These are phyloP conservation scores for Acleris literana DNA, from an alignment of 2,888 invertebrate genomes.

Conservation along the genomic window DNA sequence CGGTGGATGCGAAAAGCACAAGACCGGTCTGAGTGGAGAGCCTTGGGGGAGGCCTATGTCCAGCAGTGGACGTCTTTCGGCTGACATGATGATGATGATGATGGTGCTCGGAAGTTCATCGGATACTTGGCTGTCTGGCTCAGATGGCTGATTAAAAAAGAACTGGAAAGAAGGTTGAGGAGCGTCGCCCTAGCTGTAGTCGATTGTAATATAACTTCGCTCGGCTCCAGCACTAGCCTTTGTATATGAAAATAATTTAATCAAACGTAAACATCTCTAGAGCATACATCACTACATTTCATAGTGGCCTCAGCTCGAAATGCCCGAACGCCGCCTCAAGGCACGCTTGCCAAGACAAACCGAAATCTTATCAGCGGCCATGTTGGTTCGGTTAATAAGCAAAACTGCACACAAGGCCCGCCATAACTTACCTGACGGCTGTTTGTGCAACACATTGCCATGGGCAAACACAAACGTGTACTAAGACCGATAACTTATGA, in stretches of 20 bases:
- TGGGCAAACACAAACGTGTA: conserved; percentile 13
- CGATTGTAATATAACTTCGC: too few relatives aligned
- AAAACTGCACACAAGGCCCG: conserved; percentile 77
- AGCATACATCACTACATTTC: conserved; percentile 47
- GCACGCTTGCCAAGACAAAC: conserved; percentile 82
- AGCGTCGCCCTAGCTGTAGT: too few relatives aligned
- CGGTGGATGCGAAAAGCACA: too few relatives aligned
- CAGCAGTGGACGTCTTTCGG: too few relatives aligned
- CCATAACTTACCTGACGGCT: conserved; percentile 73
- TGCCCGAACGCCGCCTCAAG: conserved; percentile 71
- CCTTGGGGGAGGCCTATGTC: too few relatives aligned
- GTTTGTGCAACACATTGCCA: conserved; percentile 58
- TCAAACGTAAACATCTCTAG: conserved; percentile 32
- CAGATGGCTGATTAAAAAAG: too few relatives aligned
- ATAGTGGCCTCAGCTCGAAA: conserved; percentile 68
- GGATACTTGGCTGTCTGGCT: too few relatives aligned
- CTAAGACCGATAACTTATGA: conserved; percentile 61
- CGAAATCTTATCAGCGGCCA: conserved; percentile 81
- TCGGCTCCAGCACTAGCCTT: too few relatives aligned
- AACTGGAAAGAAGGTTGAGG: too few relatives aligned
- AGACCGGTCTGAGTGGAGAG: too few relatives aligned
- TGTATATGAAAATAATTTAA: not conserved
- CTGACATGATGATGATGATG: too few relatives aligned
- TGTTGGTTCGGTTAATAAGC: conserved; percentile 80
- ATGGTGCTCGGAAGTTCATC: too few relatives aligned